Base-by-base conservation (phyloP, 2,797 vertebrate species). In the Gymnothorax javanicus region DNA sequence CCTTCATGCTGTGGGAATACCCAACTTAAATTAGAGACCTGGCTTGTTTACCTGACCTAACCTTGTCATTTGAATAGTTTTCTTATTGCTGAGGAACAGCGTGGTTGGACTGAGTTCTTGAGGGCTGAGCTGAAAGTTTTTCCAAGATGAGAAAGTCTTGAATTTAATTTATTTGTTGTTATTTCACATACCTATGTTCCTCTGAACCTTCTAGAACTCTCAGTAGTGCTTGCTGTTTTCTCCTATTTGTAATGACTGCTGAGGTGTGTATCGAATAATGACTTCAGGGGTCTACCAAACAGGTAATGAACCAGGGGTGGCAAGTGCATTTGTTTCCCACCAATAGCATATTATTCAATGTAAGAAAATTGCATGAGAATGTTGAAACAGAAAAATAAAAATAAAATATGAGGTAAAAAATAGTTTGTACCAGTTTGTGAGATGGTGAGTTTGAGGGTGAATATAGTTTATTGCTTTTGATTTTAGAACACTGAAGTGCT, bases 61-160 rank as follows among this genome's bases (percentile, higher is more conserved):
- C 64, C 64, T n/a, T 67, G 64, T 67, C 20, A 67, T 67, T 67
- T 67, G 64, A n/a, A 67, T 67, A 23, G 64, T 67, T 67, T 67
- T 67, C 23, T n/a, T 67, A n/a, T 20, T n/a, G 8, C 7, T 67
- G 62, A n/a, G 62, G 7, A 67, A n/a, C 64, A n/a, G 64, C 9
- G 23, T n/a, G 25, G 64, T 67, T 67, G 23, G 64, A 20, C 64
- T 23, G 64, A n/a, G 64, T 20, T 67, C 9, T 6, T 2, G 64
- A 67, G 23, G 64, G 9, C 64, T 67, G 23, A 67, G 23, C 64
- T 67, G 20, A 6, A 67, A 67, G 64, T 67, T 67, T 67, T 8
- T 20, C 64, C 64, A n/a, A 67, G 64, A 20, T 67, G 25, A 67
- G 64, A 67, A n/a, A 67, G 20, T n/a, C 6, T n/a, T 0, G 0